Evolutionary conservation across 1,140 invertebrate species (phyloP).

Genomic region (Cardiocondyla obscurior): DNA sequence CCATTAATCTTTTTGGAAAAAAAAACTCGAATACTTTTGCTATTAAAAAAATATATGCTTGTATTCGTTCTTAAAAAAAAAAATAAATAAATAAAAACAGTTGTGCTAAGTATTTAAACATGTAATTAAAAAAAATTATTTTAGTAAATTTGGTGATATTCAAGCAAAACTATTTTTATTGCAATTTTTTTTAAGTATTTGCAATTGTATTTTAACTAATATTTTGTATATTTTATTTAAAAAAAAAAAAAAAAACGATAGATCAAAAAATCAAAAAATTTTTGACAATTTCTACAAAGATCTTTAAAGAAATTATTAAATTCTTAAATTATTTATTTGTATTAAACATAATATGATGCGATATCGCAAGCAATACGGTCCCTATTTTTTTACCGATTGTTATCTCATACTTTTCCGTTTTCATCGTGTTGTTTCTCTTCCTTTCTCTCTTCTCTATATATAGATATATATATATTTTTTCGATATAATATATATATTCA

Average conservation of each 20-base stretch:
- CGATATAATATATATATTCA: constrained; percentile 34
- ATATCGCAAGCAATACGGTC: constrained; percentile 16
- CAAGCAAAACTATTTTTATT: too few species aligned
- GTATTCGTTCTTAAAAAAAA: constrained; percentile 6
- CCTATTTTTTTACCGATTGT: neutral
- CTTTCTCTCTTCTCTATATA: constrained; percentile 40
- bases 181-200: neutral
- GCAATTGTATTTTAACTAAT: neutral
- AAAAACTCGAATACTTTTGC: constrained; percentile 51
- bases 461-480: constrained; percentile 70
- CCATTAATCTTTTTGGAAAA: neutral
- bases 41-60: constrained; percentile 35
- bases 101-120: neutral
- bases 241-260: neutral
- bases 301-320: neutral
- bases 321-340: neutral
- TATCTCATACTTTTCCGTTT: neutral
- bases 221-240: neutral
- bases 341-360: neutral
- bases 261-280: too few species aligned
- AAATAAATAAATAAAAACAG: too few species aligned
- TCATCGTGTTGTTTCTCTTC: constrained; percentile 6
- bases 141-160: too few species aligned
- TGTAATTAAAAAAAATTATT: too few species aligned
- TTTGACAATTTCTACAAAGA: neutral